Evolutionary conservation across 2,113 vertebrate genomes (phyloP), one percentile per base, ranked within the genome.

Genomic region (Corvus moneduloides): DNA sequence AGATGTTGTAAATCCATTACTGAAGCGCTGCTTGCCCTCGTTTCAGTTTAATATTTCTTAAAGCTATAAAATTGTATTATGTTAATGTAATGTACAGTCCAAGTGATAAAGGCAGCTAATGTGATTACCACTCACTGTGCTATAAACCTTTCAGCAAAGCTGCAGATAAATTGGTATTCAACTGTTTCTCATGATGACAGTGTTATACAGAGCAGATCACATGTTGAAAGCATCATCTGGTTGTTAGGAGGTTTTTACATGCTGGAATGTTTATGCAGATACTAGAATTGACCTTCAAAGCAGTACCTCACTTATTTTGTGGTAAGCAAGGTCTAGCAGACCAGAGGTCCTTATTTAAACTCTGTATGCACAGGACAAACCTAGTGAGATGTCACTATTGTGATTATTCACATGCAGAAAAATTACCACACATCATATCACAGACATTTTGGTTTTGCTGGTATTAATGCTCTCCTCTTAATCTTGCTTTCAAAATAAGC

Each of bases 21-120:
- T 73, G 97, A 97, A 92, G 77, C 12, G 2, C 84, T 78, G 76
- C 90, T 94, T 95, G 87, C 93, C 93, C 97, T 97, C 81, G 80
- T 95, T 97, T 94, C 93, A 95, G 44, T 95, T 97, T 97, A 97
- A 96, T 96, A 97, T 97, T 98, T 97, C 93, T 97, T 96, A 96
- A 96, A 96, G 88, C 94, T 97, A 96, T 96, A 96, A 96, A 97
- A 94, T 92, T 96, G n/a, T 72, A 95, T 97, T 97, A 96, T 96
- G 95, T 93, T 97, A 97, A 96, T 97, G 80, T 90, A 96, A 97
- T 78, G 55, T 82, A 92, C 68, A 90, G 90, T 92, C 78, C 94
- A 97, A 96, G 93, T 96, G 93, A 96, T 93, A 97, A 95, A 63
- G 48, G 86, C 95, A 94, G 85, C 90, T 96, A 97, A 97, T 95